Evolutionary conservation across 2,797 vertebrate species (phyloP).

Genomic region (Micromesistius poutassou): DNA sequence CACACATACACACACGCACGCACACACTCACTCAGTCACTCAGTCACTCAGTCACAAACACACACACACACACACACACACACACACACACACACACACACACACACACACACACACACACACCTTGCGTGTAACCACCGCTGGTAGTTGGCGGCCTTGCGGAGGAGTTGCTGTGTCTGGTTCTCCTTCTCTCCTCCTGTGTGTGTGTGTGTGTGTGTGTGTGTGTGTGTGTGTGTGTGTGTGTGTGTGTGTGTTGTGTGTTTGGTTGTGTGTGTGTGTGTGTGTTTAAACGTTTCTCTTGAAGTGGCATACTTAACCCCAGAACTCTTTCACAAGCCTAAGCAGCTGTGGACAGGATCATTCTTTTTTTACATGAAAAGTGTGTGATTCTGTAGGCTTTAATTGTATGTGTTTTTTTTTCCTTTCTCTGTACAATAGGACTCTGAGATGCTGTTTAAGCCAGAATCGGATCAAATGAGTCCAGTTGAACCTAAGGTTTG

Average conservation of each 20-base stretch:
- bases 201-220: constrained; percentile 16
- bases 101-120: no score
- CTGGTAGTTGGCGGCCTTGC: no score
- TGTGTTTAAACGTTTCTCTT: constrained; percentile 15
- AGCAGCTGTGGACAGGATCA: constrained; percentile 25
- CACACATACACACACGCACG: background rate
- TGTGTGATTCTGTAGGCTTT: constrained; percentile 4
- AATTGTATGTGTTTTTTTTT: background rate
- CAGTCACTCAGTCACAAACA: constrained; percentile 3
- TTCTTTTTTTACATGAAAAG: constrained; percentile 8
- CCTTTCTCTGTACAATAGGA: constrained; percentile 54
- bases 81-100: no score
- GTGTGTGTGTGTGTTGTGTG: constrained; percentile 20
- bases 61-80: background rate
- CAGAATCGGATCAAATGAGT: constrained; percentile 70
- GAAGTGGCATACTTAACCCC: constrained; percentile 43
- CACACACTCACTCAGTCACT: background rate
- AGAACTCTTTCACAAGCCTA: constrained; percentile 52
- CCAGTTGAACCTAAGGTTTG: constrained; percentile 61
- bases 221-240: constrained; percentile 21
- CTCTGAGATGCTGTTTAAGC: constrained; percentile 64
- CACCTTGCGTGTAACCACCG: no score
- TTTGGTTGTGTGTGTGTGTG: constrained; percentile 19
- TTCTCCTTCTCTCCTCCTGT: no score
- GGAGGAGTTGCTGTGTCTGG: no score